Base-by-base conservation (phyloP, 2,797 vertebrate species). In the Scolopax bukidnonensis region DNA sequence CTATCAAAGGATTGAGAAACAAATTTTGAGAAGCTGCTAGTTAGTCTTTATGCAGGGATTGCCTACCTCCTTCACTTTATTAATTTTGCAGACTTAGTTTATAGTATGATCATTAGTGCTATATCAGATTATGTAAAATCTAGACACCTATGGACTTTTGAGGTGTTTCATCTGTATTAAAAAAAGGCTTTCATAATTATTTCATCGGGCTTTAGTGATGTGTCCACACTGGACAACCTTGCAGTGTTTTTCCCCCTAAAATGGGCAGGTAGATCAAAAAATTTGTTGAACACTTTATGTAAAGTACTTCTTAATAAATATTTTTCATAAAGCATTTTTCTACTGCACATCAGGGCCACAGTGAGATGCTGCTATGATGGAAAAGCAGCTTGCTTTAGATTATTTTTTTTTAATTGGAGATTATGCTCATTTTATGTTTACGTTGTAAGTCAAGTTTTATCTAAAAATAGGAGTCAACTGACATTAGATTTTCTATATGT, bases 1-100 rank as follows among this genome's bases (percentile, higher is more conserved):
- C 24, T 70, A 73, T 53, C 10, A 73, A 87, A 45, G 51, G 95
- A 91, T 23, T 89, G 53, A 88, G 63, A 95, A 95, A 80, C 7
- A 41, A 48, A 36, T 90, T 94, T 91, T 67, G 60, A 96, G 76
- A 59, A 76, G 47, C 40, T 91, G n/a, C 48, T 80, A 63, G 57
- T 21, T 90, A 77, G 93, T 59, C 53, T 50, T 45, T 75, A 89
- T 43, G 36, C 28, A 48, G 78, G 53, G 27, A 21, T 77, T 73
- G 63, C 41, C 67, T 84, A 9, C 16, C 64, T 90, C 5, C 28
- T 89, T 61, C 14, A 45, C 23, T 86, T 84, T 73, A 79, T 57
- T 63, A 51, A 36, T 76, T 92, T 92, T 90, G 54, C 61, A 94
- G 43, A 63, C 54, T 73, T 48, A 87, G 17, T 92, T 94, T 81